phyloP scores from a whole-genome alignment of 2,113 vertebrate species.

The Paraplagusia blochii region DNA sequence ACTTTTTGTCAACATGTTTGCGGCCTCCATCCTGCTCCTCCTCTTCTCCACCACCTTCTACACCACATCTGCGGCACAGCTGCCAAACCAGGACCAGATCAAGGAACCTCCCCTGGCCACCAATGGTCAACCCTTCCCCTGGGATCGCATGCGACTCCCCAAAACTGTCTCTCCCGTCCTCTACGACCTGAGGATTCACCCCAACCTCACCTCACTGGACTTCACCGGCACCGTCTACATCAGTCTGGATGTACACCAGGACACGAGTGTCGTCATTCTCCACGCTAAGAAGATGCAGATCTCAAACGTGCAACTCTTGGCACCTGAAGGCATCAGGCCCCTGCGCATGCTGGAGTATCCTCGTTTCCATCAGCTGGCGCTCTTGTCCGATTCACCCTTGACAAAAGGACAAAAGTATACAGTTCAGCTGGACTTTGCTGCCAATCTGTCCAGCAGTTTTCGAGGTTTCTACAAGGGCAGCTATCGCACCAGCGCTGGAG shows the following conservation, averaged over 20 bases:
- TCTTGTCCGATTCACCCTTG: slow-evolving; percentile 70
- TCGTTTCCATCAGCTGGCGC: slow-evolving; percentile 78
- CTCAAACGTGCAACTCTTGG: slow-evolving; percentile 61
- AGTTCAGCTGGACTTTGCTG: slow-evolving; percentile 75
- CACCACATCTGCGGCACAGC: slow-evolving; percentile 44
- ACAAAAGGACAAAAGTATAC: slow-evolving; percentile 70
- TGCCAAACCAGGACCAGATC: slow-evolving; percentile 32
- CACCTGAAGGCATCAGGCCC: slow-evolving; percentile 21
- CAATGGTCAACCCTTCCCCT: slow-evolving; percentile 78
- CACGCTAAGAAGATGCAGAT: slow-evolving; percentile 81
- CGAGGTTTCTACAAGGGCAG: slow-evolving; percentile 90
- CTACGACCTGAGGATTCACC: slow-evolving; percentile 84
- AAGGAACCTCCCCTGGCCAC: slow-evolving; percentile 52
- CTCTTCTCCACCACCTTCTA: slow-evolving; percentile 19
- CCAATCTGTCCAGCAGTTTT: slow-evolving; percentile 82
- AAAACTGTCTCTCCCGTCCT: slow-evolving; percentile 74
- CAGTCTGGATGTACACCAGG: slow-evolving; percentile 66
- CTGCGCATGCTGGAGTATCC: slow-evolving; percentile 77
- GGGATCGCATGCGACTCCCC: slow-evolving; percentile 83
- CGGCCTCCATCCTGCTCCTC: slow-evolving; percentile 37
- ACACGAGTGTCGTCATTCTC: slow-evolving; percentile 78
- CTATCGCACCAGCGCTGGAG: slow-evolving; percentile 80
- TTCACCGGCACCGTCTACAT: slow-evolving; percentile 77
- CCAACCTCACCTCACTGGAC: slow-evolving; percentile 82
- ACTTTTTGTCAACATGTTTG: slow-evolving; percentile 39